These are phyloP conservation scores for Neelides sp. DNA, from an alignment of 1,140 invertebrate species.

Conservation along the genomic window DNA sequence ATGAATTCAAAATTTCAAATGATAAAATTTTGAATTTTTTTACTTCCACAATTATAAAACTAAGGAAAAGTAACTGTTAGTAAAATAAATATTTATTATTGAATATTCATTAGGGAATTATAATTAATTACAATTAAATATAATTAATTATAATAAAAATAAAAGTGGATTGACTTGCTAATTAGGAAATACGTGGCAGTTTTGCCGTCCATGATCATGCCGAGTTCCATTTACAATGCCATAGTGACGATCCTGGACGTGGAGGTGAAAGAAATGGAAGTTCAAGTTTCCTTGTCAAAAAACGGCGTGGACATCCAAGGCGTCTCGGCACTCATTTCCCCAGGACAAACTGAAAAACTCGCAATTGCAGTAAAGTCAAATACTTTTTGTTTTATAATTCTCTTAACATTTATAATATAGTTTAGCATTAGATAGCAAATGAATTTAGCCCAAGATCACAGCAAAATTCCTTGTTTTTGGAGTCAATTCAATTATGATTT, in stretches of 20 bases:
- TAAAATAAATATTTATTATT: no score
- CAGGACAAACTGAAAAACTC: conserved; percentile 33
- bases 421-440: background rate
- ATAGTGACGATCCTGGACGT: conserved; percentile 32
- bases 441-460: background rate
- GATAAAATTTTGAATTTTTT: no score
- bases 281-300: conserved; percentile 34
- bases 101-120: no score
- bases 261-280: conserved; percentile 28
- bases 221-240: conserved; percentile 36
- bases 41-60: no score
- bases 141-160: no score
- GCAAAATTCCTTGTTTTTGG: background rate
- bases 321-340: conserved; percentile 27
- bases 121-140: no score
- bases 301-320: conserved; percentile 36
- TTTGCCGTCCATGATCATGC: conserved; percentile 35
- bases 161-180: no score
- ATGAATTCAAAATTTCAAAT: no score
- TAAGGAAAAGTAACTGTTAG: no score
- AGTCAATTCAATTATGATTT: background rate
- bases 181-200: conserved; percentile 37
- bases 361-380: conserved; percentile 34
- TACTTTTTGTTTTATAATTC: conserved; percentile 7
- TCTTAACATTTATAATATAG: background rate